Conservation (phyloP, 1,140 invertebrate species). For the Polyergus mexicanus region DNA sequence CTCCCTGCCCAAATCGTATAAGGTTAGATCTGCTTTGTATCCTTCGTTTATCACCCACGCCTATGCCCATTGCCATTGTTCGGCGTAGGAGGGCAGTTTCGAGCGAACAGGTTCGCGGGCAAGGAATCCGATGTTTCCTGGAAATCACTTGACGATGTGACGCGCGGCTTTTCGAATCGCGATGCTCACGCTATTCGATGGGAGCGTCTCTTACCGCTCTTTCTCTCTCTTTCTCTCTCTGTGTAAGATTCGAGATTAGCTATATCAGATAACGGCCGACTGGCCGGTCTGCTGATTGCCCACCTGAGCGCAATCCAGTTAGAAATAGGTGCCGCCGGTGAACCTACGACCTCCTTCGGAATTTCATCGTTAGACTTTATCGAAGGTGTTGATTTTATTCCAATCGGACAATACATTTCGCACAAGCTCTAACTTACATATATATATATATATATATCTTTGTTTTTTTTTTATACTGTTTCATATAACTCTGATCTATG, state of each 20-base stretch:
- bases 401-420: not conserved
- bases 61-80: conserved; percentile 71
- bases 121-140: conserved; percentile 72
- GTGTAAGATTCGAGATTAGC: conserved; percentile 49
- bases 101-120: conserved; percentile 72
- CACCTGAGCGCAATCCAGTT: conserved; percentile 36
- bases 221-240: not conserved
- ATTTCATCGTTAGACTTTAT: not conserved
- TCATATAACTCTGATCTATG: no score
- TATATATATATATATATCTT: no score
- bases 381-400: conserved; percentile 5
- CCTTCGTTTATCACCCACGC: conserved; percentile 71
- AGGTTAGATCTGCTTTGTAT: conserved; percentile 70
- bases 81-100: conserved; percentile 71
- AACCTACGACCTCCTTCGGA: conserved; percentile 2
- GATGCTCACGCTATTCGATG: conserved; percentile 70
- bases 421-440: not conserved
- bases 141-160: conserved; percentile 68
- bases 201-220: conserved; percentile 6
- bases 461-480: no score
- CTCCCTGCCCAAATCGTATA: conserved; percentile 63
- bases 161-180: conserved; percentile 65
- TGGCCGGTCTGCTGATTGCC: not conserved
- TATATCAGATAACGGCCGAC: not conserved
- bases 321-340: conserved; percentile 16